These are phyloP conservation scores for Ceyx erithaca DNA, from an alignment of 2,797 vertebrate species.

Conservation along the genomic window DNA sequence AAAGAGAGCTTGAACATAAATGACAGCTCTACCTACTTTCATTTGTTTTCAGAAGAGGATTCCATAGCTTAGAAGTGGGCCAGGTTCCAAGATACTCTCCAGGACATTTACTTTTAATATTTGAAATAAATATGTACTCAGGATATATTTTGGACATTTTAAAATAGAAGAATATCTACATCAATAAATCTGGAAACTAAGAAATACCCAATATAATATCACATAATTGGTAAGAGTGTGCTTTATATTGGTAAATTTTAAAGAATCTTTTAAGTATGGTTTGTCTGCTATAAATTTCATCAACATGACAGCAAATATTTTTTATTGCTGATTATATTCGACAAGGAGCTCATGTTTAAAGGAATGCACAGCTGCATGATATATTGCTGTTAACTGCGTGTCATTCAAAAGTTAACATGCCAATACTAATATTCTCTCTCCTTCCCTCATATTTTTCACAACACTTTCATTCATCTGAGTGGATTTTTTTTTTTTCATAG, in stretches of 20 bases:
- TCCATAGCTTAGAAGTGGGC: neutral
- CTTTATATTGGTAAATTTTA: slow-evolving; percentile 1
- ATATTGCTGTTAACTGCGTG: neutral
- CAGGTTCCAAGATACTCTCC: slow-evolving; percentile 1
- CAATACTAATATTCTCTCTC: neutral
- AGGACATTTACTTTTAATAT: slow-evolving; percentile 30
- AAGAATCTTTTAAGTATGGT: neutral
- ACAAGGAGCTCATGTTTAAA: neutral
- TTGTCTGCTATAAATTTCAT: neutral
- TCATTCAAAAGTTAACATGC: neutral
- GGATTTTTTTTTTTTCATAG: neutral
- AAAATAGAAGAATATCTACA: neutral
- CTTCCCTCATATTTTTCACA: neutral
- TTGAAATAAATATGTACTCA: slow-evolving; percentile 26
- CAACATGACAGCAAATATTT: neutral
- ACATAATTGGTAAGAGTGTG: neutral
- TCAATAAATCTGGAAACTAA: neutral
- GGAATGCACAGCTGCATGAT: fast-evolving
- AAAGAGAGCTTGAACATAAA: slow-evolving; percentile 8
- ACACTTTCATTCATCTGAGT: neutral
- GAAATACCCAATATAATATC: neutral
- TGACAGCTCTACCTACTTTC: slow-evolving; percentile 20
- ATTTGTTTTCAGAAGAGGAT: slow-evolving; percentile 25
- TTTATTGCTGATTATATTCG: slow-evolving; percentile 2
- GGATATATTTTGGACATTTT: neutral